Base-by-base conservation (phyloP, 2,797 vertebrate genomes). In the Poeciliopsis turneri region DNA sequence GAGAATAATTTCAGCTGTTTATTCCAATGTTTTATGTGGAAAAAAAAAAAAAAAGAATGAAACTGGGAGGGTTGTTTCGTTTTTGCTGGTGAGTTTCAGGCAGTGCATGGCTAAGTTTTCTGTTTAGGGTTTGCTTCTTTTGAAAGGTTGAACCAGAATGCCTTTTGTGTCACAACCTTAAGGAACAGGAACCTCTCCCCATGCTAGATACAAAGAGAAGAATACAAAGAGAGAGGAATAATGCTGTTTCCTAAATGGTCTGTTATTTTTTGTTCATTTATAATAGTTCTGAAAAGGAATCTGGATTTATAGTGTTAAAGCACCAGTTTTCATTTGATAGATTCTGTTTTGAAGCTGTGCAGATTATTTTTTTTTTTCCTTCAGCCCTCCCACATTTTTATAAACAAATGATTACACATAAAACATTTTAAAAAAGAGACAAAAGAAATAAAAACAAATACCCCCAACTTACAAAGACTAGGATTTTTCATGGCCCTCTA, bases 261-360 rank as follows among this genome's bases (percentile, higher is more conserved):
- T 95, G 94, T 95, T 95, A 94, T 94, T 93, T 91, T 91, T 95
- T 96, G 94, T 95, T 96, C 95, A 95, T 95, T 93, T 95, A 95
- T 93, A 95, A 96, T 96, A 96, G 91, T 94, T 93, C 79, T 94
- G 93, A 96, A 95, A 70, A 70, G 68, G 43, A 70, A 70, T 70
- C 94, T 95, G 96, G 96, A 92, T 96, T 96, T 96, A 96, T 95
- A 95, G 92, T 93, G 92, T 96, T 96, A 96, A 96, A 97, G 97
- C 96, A 97, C 96, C 96, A 93, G 95, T 93, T 95, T 95, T 92
- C 84, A 93, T 93, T 92, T 93, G 87, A 90, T 92, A 94, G 87
- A 92, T 90, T 86, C 88, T 91, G 88, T 86, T 92, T 91, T 93
- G 91, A 94, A 92, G 90, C 93, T 94, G 94, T 94, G 92, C 93